Evolutionary conservation across 2,888 invertebrate species (phyloP).

Genomic region (Stenurella melanura): DNA sequence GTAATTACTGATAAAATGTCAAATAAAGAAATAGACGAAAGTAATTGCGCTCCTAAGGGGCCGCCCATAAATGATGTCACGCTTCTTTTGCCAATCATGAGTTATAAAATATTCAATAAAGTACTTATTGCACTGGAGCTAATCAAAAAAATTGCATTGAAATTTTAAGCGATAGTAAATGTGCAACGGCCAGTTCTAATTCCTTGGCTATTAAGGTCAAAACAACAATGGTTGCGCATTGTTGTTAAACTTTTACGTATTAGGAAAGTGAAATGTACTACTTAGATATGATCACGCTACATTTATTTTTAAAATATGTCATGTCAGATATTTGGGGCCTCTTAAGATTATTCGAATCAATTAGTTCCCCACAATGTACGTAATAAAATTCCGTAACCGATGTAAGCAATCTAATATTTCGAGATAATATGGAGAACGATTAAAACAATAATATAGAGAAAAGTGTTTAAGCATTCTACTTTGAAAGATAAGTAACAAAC

Average conservation of each 20-base stretch:
- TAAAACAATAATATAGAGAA: no score
- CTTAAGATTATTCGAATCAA: background rate
- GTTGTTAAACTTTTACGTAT: background rate
- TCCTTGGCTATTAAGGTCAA: background rate
- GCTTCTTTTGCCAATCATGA: no score
- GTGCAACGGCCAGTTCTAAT: background rate
- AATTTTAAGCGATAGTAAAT: background rate
- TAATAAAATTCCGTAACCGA: background rate
- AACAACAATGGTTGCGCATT: background rate
- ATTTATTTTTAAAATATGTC: background rate
- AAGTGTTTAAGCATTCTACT: no score
- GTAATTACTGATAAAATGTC: no score
- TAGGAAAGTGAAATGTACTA: background rate
- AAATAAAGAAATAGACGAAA: no score
- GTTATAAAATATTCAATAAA: no score
- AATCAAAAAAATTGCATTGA: no score
- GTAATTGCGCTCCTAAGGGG: no score
- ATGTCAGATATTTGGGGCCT: background rate
- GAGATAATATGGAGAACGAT: background rate
- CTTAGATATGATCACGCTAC: background rate
- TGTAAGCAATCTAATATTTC: background rate
- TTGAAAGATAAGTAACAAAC: no score
- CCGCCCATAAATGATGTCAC: no score
- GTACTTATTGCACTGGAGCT: no score
- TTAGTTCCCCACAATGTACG: background rate